These are phyloP conservation scores for Oedothorax gibbosus DNA, from an alignment of 1,140 invertebrate species.

Conservation along the genomic window DNA sequence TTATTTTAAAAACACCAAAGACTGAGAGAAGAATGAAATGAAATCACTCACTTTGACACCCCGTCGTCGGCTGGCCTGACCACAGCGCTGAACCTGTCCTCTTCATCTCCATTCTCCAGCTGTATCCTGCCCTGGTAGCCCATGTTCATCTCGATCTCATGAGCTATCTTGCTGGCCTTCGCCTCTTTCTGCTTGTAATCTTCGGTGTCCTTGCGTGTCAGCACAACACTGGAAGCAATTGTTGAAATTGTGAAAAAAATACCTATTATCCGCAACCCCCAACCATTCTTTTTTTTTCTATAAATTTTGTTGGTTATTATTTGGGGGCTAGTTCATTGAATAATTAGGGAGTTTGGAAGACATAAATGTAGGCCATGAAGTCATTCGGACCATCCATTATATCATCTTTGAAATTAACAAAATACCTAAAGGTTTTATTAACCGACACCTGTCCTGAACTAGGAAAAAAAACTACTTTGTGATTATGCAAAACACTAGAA, in stretches of 20 bases:
- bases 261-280: no score
- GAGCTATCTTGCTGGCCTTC: constrained; percentile 86
- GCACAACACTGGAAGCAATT: constrained; percentile 71
- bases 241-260: not conserved
- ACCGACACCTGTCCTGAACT: no score
- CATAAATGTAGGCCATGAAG: not conserved
- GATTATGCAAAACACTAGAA: no score
- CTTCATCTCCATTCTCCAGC: constrained; percentile 90
- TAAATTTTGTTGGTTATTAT: no score
- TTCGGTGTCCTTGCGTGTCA: constrained; percentile 85
- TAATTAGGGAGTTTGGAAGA: not conserved
- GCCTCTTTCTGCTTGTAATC: constrained; percentile 87
- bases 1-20: not conserved
- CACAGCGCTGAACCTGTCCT: constrained; percentile 77
- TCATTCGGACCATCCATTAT: not conserved
- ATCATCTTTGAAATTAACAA: no score
- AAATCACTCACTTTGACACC: not conserved
- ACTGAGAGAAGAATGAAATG: not conserved
- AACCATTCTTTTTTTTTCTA: no score
- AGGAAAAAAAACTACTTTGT: no score
- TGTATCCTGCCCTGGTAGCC: constrained; percentile 82
- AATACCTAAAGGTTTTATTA: no score
- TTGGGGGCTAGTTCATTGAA: not conserved
- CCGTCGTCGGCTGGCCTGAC: constrained; percentile 63
- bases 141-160: constrained; percentile 88